phyloP scores from a whole-genome alignment of 2,888 invertebrate species.

The Drosophila hamatofila region DNA sequence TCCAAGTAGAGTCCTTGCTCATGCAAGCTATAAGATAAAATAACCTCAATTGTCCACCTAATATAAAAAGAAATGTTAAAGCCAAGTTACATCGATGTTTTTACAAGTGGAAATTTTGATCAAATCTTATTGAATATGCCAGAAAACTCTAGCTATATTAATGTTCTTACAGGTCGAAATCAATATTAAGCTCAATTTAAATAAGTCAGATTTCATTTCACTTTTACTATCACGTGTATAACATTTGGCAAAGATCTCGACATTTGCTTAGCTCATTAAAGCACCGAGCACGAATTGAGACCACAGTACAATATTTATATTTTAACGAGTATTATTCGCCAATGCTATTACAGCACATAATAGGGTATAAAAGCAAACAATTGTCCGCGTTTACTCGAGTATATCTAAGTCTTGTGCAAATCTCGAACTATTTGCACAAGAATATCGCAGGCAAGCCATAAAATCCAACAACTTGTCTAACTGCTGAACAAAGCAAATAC shows the following conservation, averaged over 20 bases:
- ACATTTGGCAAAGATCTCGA: background rate
- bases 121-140: no score
- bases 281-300: background rate
- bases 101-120: no score
- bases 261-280: background rate
- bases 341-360: slow-evolving; percentile 1
- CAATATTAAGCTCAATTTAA: background rate
- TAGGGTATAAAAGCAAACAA: slow-evolving; percentile 4
- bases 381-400: slow-evolving; percentile 4
- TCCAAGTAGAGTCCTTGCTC: no score
- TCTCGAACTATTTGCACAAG: slow-evolving; percentile 45
- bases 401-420: slow-evolving; percentile 28
- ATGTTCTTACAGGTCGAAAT: background rate
- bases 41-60: no score
- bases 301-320: background rate
- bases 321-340: background rate
- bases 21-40: no score
- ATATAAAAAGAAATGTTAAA: no score
- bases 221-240: background rate
- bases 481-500: slow-evolving; percentile 31
- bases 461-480: slow-evolving; percentile 42
- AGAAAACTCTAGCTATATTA: no score
- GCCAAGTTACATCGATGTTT: no score
- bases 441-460: slow-evolving; percentile 44
- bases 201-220: background rate